phyloP scores from a whole-genome alignment of 2,797 vertebrate genomes.

The Halcyon leucocephala region DNA sequence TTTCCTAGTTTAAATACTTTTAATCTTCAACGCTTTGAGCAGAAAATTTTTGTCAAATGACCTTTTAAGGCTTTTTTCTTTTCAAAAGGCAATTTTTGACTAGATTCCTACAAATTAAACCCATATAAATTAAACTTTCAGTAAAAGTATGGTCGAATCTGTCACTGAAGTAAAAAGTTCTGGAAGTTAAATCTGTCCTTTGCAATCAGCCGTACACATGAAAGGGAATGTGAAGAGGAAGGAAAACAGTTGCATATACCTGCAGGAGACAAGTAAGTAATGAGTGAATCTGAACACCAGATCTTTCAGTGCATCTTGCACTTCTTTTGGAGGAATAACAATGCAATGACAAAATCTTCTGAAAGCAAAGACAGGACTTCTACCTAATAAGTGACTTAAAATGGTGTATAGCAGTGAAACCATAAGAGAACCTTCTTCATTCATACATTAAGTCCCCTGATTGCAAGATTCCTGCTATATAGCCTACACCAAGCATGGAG shows the following conservation, averaged over 20 bases:
- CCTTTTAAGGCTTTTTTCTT: background rate
- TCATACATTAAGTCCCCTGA: background rate
- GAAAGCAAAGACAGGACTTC: background rate
- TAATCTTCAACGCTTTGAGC: background rate
- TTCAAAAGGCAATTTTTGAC: background rate
- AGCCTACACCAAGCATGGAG: background rate
- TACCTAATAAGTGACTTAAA: background rate
- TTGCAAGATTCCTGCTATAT: background rate
- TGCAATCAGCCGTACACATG: background rate
- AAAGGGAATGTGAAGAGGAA: background rate
- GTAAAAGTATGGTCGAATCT: background rate
- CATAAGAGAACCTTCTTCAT: background rate
- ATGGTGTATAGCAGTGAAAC: background rate
- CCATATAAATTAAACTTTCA: background rate
- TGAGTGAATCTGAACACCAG: background rate
- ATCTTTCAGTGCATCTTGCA: no score
- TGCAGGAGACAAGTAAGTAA: background rate
- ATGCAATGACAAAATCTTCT: background rate
- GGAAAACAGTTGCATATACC: background rate
- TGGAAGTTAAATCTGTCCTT: background rate
- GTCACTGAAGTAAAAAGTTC: background rate
- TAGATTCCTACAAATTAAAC: background rate
- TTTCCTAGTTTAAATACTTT: background rate
- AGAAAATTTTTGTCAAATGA: background rate
- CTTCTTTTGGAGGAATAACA: background rate